phyloP scores from a whole-genome alignment of 2,113 vertebrate genomes.

The Orthochromis malagaraziensis region DNA sequence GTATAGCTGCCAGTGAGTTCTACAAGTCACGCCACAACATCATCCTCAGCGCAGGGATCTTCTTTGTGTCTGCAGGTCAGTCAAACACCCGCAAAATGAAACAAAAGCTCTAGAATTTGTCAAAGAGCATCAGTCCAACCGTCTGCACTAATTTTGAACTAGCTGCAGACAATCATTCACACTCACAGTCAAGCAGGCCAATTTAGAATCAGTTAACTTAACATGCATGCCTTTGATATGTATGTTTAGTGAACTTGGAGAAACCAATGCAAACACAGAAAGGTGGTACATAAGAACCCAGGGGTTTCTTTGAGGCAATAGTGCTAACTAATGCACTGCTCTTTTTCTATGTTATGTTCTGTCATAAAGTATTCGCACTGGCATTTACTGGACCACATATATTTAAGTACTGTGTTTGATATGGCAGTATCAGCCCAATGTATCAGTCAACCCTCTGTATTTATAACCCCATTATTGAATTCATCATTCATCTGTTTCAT shows the following conservation, averaged over 20 bases:
- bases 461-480: not conserved
- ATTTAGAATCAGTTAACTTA: not conserved
- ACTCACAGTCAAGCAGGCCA: not conserved
- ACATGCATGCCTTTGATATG: not conserved
- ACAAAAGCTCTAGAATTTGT: rapidly evolving
- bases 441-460: not conserved
- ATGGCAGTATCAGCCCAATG: not conserved
- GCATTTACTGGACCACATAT: not conserved
- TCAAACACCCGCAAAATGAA: not conserved
- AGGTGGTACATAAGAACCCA: not conserved
- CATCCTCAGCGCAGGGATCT: conserved; percentile 97
- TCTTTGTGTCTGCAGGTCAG: conserved; percentile 97
- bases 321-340: not conserved
- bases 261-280: not conserved
- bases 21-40: conserved; percentile 99
- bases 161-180: not conserved
- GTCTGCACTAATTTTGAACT: not conserved
- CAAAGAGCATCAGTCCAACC: not conserved
- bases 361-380: not conserved
- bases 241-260: not conserved
- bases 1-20: conserved; percentile 98
- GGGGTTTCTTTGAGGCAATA: not conserved
- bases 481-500: not conserved
- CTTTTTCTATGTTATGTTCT: not conserved
- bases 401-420: not conserved